Conservation (phyloP, 2,888 invertebrate genomes). For the Idaea aversata region DNA sequence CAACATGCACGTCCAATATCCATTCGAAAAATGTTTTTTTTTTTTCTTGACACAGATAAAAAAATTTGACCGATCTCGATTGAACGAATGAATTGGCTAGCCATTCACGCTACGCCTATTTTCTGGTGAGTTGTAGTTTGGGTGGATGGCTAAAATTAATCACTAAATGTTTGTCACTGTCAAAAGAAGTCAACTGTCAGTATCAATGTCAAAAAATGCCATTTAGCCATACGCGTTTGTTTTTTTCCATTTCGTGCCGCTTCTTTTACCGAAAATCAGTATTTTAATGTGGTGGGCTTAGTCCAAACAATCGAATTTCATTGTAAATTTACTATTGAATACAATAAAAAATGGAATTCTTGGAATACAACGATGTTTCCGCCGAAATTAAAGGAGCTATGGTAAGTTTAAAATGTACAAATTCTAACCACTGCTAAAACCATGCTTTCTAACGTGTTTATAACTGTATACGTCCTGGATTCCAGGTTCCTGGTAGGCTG, state of each 20-base stretch:
- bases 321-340: neutral
- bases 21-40: neutral
- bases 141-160: no score
- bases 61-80: neutral
- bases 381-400: constrained; percentile 92
- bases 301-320: neutral
- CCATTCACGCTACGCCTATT: neutral
- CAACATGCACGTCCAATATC: neutral
- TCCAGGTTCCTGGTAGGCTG: constrained; percentile 92
- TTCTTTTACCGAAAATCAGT: constrained; percentile 17
- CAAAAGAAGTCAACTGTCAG: neutral
- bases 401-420: constrained; percentile 78
- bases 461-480: constrained; percentile 14
- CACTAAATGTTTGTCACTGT: neutral
- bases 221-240: neutral
- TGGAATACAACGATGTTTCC: constrained; percentile 93
- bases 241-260: constrained; percentile 13
- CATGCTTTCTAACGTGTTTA: neutral
- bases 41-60: neutral
- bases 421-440: constrained; percentile 5
- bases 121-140: neutral
- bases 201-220: constrained; percentile 6
- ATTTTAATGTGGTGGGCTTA: constrained; percentile 1
- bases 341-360: constrained; percentile 84
- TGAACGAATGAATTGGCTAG: neutral